Conservation (phyloP, 2,888 invertebrate genomes). For the Enoplolaimus lenunculus region DNA sequence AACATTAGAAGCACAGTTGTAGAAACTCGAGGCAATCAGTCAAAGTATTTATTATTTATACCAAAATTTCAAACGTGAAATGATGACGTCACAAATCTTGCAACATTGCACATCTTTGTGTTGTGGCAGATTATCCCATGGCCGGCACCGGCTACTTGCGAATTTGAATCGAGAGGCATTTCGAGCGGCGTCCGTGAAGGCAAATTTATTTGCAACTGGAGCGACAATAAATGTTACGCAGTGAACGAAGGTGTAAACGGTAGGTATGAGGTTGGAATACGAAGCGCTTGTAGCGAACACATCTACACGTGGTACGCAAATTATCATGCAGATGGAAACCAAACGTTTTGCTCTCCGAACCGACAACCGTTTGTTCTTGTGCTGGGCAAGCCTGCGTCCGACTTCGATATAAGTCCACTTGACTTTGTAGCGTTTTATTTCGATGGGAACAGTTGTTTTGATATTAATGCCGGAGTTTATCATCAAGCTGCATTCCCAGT, state of each 20-base stretch:
- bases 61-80: too few species aligned
- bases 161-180: background rate
- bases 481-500: constrained; percentile 17
- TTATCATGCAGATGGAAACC: constrained; percentile 11
- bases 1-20: too few species aligned
- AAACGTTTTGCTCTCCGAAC: background rate
- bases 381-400: background rate
- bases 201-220: background rate
- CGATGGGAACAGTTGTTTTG: background rate
- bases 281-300: background rate
- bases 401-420: background rate
- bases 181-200: background rate
- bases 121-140: background rate
- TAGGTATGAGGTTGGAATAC: background rate
- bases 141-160: background rate
- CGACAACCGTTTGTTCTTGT: background rate
- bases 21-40: too few species aligned
- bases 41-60: too few species aligned
- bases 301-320: constrained; percentile 4
- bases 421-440: constrained; percentile 16
- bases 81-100: too few species aligned
- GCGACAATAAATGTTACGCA: background rate
- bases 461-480: background rate
- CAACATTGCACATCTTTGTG: background rate
- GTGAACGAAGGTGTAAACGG: constrained; percentile 9